Conservation (phyloP, 2,888 invertebrate genomes). For the Leptogaster cylindrica region DNA sequence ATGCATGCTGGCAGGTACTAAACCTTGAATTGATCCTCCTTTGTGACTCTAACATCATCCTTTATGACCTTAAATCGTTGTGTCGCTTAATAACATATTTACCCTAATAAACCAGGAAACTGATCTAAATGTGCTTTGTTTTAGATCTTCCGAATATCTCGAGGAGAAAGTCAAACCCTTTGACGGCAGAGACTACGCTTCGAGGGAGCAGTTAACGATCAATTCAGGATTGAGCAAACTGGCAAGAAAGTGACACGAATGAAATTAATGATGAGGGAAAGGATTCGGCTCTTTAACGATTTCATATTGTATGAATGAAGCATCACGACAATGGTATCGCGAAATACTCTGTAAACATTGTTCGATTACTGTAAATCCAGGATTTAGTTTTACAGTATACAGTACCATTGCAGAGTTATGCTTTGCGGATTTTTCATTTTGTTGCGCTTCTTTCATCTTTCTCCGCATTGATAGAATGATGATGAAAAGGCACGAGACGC, state of each 20-base stretch:
- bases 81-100: no score
- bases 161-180: conserved; percentile 84
- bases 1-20: no score
- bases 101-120: no score
- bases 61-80: no score
- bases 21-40: no score
- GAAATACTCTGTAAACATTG: conserved; percentile 89
- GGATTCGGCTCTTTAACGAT: conserved; percentile 93
- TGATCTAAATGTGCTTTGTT: no score
- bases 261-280: conserved; percentile 84
- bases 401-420: no score
- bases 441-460: conserved; percentile 87
- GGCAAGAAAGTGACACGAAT: conserved; percentile 84
- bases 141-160: conserved; percentile 71
- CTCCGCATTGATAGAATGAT: conserved; percentile 93
- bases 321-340: conserved; percentile 98
- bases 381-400: no score
- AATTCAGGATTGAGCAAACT: conserved; percentile 69
- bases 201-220: conserved; percentile 77
- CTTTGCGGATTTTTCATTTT: conserved; percentile 90
- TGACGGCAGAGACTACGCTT: conserved; percentile 95
- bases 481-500: conserved; percentile 85
- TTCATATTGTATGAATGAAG: conserved; percentile 94
- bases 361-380: no score
- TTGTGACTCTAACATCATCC: no score